Evolutionary conservation across 2,888 invertebrate genomes (phyloP), one percentile per base, ranked within the genome.

Genomic region (Lepidochrysops patricia): DNA sequence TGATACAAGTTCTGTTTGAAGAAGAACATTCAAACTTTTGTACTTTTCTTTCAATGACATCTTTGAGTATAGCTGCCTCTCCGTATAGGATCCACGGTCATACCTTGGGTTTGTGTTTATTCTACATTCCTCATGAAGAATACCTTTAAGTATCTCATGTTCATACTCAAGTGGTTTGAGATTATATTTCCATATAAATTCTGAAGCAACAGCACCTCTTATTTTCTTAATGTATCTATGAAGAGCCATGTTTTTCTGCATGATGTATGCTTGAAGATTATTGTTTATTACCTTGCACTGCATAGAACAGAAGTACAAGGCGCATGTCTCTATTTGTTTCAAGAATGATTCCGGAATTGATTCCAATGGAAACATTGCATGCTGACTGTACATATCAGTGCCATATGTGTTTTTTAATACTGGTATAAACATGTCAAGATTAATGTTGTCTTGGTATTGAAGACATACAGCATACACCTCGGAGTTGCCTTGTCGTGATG

Each of bases 401-500:
- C 90, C 84, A 85, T 92, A 77, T 69, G 82, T 74, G 54, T 70
- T 67, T 64, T 84, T 78, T 1, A 94, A 75, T 1, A 75, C 75
- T 2, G 82, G 71, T 34, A 92, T 68, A 69, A 85, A 90, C 0
- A 80, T 79, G 4, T 76, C 72, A 1, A 91, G 65, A n/a, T 67
- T 66, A 4, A 81, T 66, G 12, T 68, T 70, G 2, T 92, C 93
- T 67, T 88, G 89, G 72, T 91, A 95, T 23, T 89, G 85, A 26
- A 92, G 75, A 70, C 95, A 96, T 27, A 98, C 87, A 0, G 97
- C 91, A 74, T 98, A 98, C 0, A 96, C 92, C 82, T 98, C 98
- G 0, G 98, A 98, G 81, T 98, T 98, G 5, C 98, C 98, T 72
- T 95, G 94, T 74, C 97, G 96, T n/a, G 98, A 98, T 0, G 96